A percentile compares a stretch with the other conserved stretches of the same genome.
Conservation (phyloP, 2,113 vertebrate species). For the Cyprinus carpio region DNA sequence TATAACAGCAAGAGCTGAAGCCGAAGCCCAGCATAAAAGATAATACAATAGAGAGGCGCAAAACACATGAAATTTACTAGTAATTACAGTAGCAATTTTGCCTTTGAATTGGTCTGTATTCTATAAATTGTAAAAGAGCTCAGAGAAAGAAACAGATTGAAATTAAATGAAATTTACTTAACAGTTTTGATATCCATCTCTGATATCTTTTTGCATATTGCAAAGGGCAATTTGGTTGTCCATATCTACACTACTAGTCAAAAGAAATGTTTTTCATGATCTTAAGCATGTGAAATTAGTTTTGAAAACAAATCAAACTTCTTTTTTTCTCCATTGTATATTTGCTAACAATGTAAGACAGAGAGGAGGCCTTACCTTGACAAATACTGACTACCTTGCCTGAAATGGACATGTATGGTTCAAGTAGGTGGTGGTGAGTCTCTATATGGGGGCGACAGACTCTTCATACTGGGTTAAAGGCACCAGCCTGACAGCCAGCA, state of each 20-base stretch:
- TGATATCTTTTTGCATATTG: background rate
- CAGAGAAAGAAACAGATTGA: background rate
- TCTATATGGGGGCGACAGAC: slow-evolving; percentile 46
- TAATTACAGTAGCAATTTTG: slow-evolving; percentile 2
- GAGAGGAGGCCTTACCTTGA: background rate
- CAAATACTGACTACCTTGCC: background rate
- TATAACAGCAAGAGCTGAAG: background rate
- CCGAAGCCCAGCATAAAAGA: background rate
- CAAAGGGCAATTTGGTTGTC: background rate
- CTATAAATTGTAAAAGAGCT: background rate
- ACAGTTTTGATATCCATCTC: background rate
- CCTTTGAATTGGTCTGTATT: background rate
- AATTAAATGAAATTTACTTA: background rate
- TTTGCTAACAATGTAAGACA: background rate
- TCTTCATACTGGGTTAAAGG: slow-evolving; percentile 49
- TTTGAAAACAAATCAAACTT: background rate
- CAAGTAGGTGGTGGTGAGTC: background rate
- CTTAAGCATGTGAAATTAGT: background rate
- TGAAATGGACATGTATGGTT: slow-evolving; percentile 14
- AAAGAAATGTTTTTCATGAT: background rate
- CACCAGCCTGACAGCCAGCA: slow-evolving; percentile 53
- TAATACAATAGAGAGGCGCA: background rate
- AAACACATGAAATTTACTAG: background rate
- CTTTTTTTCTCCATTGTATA: background rate
- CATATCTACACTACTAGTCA: background rate